Evolutionary conservation across 1,140 invertebrate genomes (phyloP).

Genomic region (Phymastichus coffea): DNA sequence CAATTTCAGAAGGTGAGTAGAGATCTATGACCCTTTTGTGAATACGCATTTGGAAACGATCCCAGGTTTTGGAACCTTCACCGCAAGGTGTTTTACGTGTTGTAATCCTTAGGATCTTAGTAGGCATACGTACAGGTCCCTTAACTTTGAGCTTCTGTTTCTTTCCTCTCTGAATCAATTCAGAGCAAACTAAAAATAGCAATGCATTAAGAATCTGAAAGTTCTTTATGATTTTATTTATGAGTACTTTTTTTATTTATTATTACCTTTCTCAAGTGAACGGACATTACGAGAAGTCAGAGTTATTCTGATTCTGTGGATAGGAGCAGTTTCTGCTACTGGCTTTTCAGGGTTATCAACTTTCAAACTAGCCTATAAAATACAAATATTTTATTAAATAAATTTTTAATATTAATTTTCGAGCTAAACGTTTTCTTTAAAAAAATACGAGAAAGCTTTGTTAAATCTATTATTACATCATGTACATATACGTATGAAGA

Average conservation of each 20-base stretch:
- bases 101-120: constrained; percentile 93
- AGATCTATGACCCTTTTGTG: constrained; percentile 99
- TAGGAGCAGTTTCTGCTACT: constrained; percentile 74
- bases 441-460: no score
- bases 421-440: no score
- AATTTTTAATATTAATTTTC: no score
- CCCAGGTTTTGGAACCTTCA: constrained; percentile 99
- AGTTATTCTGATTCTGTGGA: constrained; percentile 96
- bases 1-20: constrained; percentile 95
- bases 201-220: no score
- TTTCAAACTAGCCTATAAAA: no score
- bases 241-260: no score
- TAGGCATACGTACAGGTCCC: constrained; percentile 95
- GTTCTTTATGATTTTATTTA: no score
- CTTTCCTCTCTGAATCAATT: constrained; percentile 93
- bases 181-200: constrained; percentile 79
- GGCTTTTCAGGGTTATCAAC: constrained; percentile 87
- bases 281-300: constrained; percentile 96
- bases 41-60: constrained; percentile 96
- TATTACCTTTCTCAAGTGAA: constrained; percentile 90
- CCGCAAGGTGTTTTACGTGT: constrained; percentile 99
- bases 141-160: constrained; percentile 96
- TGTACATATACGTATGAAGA: no score
- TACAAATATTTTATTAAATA: no score
- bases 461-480: no score